Evolutionary conservation across 64 coral and sea anemone genomes (phyloP), one percentile per base, ranked within the genome.

Genomic region (Catalaphyllia jardinei): DNA sequence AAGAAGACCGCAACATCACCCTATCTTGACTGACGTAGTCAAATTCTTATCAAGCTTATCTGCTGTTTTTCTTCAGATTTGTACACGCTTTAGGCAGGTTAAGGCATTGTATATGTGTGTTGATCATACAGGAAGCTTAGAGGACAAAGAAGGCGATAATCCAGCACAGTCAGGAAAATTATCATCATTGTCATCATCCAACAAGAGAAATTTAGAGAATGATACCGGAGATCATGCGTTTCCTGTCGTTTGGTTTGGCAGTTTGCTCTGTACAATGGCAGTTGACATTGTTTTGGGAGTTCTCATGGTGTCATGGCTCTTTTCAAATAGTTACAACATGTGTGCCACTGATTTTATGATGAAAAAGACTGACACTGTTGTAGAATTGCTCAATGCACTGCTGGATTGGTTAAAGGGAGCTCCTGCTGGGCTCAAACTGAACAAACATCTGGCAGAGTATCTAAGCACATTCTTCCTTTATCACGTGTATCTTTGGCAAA

Each of bases 401-500:
- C 54, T 99, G 42, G 86, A 99, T 28, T 99, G 97, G 97, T 63
- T 99, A 42, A 92, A 91, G 10, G 97, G 88, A 76, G 88, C 73
- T 16, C 97, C 97, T 31, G 97, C 93, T 86, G 97, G 97, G 6
- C 79, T 99, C 15, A 99, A 99, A 83, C 84, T 99, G 10, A 95
- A 99, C 67, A 93, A 81, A 73, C 87, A 88, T 13, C 74, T 99
- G 3, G 88, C 94, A 4, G 85, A 95, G 46, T 99, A 95, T 67
- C 60, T 99, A 4, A 89, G 93, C 49, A 95, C 87, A 29, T 99
- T 99, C 22, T 99, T 95, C 76, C 78, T 88, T 13, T 99, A 99
- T 72, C 97, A 99, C 33, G 90, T 99, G 8, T 93, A 95, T 30
- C 73, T 99, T 10, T 99, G 97, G 97, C 94, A 92, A 60, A 95